Percentiles rank a stretch among this genome's conserved stretches.
These are phyloP conservation scores for Aphidius colemani DNA, from an alignment of 2,888 invertebrate species.

Conservation along the genomic window DNA sequence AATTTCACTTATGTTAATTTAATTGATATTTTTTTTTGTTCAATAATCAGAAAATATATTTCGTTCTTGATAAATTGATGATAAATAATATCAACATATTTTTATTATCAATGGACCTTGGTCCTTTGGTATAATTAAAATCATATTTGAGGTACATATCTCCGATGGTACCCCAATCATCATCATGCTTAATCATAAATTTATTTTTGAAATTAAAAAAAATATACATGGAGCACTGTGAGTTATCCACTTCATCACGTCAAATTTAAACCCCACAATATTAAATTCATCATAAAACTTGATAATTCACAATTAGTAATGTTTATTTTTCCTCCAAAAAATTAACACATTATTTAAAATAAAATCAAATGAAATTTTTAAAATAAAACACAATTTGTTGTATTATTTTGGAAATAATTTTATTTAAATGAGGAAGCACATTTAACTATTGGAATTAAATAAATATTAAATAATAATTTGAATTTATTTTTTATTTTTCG, in stretches of 20 bases:
- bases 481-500: neutral
- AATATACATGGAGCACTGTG: neutral
- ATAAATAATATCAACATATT: conserved; percentile 7
- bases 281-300: neutral
- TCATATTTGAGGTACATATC: conserved; percentile 33
- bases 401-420: neutral
- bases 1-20: neutral
- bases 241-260: neutral
- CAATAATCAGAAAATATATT: neutral
- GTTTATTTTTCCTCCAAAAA: neutral
- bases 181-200: conserved; percentile 26
- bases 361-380: too few species aligned
- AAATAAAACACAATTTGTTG: neutral
- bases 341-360: neutral
- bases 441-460: too few species aligned
- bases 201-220: neutral
- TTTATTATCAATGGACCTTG: neutral
- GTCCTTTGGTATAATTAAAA: neutral
- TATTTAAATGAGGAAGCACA: too few species aligned
- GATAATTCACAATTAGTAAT: too few species aligned
- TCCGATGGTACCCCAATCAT: conserved; percentile 36
- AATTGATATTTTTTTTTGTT: neutral
- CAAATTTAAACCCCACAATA: neutral
- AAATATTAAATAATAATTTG: too few species aligned
- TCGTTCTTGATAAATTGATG: neutral